Evolutionary conservation across 2,113 vertebrate species (phyloP).

Genomic region (Oncorhynchus tshawytscha): DNA sequence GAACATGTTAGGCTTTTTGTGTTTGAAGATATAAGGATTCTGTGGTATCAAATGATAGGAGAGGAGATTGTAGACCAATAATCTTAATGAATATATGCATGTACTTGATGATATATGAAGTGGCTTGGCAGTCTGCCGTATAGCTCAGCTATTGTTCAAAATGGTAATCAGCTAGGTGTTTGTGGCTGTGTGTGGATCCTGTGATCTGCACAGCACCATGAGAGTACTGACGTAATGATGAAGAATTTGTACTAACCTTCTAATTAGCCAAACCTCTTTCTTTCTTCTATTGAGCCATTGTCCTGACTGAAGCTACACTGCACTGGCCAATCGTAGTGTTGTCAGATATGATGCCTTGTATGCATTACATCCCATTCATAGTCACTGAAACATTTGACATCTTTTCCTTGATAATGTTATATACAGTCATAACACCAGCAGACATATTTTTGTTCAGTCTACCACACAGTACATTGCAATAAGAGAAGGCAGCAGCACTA

Average conservation of each 20-base stretch:
- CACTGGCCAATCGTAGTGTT: not conserved
- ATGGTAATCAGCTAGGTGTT: not conserved
- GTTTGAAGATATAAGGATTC: no score
- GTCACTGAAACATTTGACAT: not conserved
- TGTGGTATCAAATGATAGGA: not conserved
- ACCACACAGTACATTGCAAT: no score
- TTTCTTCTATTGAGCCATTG: not conserved
- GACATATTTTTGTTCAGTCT: no score
- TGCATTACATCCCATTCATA: no score
- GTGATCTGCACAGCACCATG: not conserved
- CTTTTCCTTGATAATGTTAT: no score
- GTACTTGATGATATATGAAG: not conserved
- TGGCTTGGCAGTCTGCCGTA: not conserved
- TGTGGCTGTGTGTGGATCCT: not conserved
- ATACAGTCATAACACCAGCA: no score
- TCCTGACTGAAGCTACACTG: not conserved
- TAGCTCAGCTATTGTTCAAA: not conserved
- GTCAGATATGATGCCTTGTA: no score
- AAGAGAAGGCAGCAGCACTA: no score
- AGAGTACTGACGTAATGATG: not conserved
- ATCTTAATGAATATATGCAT: not conserved
- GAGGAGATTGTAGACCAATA: not conserved
- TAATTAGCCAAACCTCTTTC: not conserved
- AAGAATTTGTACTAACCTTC: not conserved
- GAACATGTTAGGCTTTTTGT: no score